Percentiles rank a stretch among this genome's conserved stretches.
These are phyloP conservation scores for Drosophila yakuba DNA, from an alignment of 1,140 invertebrate species.

Conservation along the genomic window DNA sequence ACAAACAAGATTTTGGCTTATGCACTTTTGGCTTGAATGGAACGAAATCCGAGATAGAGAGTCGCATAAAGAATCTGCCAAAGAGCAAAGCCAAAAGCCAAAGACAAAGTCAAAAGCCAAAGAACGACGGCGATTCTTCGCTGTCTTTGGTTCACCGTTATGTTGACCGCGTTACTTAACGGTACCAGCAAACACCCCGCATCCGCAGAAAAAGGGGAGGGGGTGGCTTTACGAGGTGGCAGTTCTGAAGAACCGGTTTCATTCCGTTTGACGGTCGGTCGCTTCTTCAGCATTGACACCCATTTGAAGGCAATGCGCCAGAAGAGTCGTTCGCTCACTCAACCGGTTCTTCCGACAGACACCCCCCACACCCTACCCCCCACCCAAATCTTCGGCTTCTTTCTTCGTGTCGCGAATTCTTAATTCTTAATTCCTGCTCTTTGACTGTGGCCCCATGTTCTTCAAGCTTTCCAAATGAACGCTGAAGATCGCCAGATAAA, in stretches of 20 bases:
- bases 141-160: conserved; percentile 65
- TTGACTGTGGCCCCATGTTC: not conserved
- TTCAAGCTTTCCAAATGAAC: conserved; percentile 43
- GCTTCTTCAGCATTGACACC: conserved; percentile 70
- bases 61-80: conserved; percentile 24
- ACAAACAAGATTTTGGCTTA: conserved; percentile 49
- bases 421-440: conserved; percentile 25
- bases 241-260: conserved; percentile 60
- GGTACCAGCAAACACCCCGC: conserved; percentile 50
- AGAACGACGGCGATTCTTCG: conserved; percentile 31
- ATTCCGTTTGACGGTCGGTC: conserved; percentile 29
- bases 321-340: conserved; percentile 22
- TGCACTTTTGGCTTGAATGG: conserved; percentile 62
- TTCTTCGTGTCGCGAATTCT: conserved; percentile 43
- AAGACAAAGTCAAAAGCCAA: conserved; percentile 11
- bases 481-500: conserved; percentile 24
- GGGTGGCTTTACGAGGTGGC: not conserved
- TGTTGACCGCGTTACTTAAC: conserved; percentile 78
- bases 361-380: not conserved
- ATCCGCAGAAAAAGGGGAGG: not conserved
- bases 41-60: conserved; percentile 62
- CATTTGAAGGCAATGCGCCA: conserved; percentile 43
- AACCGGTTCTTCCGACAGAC: conserved; percentile 34
- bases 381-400: not conserved
- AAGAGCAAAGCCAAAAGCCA: conserved; percentile 16